Conservation (phyloP, 2,797 vertebrate genomes). For the Sebastes cheni region DNA sequence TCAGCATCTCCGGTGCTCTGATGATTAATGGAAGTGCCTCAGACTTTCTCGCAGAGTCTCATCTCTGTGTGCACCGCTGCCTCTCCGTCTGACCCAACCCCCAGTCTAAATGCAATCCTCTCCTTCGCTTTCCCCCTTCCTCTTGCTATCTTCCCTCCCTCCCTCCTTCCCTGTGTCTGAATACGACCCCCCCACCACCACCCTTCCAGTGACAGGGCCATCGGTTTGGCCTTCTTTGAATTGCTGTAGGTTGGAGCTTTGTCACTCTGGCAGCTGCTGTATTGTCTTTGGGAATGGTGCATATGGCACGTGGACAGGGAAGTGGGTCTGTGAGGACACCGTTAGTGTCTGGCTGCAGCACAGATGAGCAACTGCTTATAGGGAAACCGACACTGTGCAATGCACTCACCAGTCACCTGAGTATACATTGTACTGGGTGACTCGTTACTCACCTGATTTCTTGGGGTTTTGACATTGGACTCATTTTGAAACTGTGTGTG, state of each 20-base stretch:
- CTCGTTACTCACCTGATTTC: background rate
- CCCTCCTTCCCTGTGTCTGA: conserved; percentile 36
- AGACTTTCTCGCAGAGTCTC: conserved; percentile 50
- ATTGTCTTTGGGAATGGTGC: conserved; percentile 74
- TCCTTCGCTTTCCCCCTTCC: background rate
- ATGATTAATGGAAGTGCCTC: conserved; percentile 73
- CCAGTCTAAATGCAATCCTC: conserved; percentile 36
- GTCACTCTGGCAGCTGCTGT: conserved; percentile 77
- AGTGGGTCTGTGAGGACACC: conserved; percentile 34
- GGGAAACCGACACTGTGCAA: conserved; percentile 15
- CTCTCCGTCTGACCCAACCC: conserved; percentile 44
- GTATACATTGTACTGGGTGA: background rate
- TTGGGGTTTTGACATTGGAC: background rate
- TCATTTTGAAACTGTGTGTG: conserved; percentile 3
- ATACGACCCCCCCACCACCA: conserved; percentile 24
- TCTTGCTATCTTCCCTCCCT: conserved; percentile 20
- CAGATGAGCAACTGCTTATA: conserved; percentile 14
- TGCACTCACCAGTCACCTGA: conserved; percentile 21
- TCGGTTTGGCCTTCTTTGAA: conserved; percentile 53
- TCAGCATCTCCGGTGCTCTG: conserved; percentile 41
- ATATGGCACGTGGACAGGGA: conserved; percentile 70
- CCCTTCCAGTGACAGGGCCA: conserved; percentile 47
- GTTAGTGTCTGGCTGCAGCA: conserved; percentile 34
- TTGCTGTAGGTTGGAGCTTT: conserved; percentile 70
- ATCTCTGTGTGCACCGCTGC: conserved; percentile 42